Percentiles rank a stretch among this genome's conserved stretches.
phyloP scores from a whole-genome alignment of 2,888 invertebrate genomes.

The Molorchus minor region DNA sequence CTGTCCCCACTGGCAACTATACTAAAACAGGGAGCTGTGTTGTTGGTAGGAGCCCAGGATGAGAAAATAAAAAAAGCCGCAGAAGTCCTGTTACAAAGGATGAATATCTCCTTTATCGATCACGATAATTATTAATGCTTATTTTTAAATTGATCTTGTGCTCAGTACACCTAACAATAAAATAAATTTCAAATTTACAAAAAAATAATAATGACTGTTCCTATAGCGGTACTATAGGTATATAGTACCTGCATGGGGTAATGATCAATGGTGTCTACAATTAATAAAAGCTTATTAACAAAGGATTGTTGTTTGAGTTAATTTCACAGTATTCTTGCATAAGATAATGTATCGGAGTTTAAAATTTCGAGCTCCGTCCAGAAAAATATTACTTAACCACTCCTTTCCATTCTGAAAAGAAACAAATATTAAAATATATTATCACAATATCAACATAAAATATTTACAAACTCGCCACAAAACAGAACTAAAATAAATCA shows the following conservation, averaged over 20 bases:
- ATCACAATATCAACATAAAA: too few species aligned
- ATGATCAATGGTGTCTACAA: not conserved
- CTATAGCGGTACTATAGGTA: not conserved
- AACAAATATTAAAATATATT: too few species aligned
- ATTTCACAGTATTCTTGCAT: too few species aligned
- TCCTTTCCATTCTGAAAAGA: too few species aligned
- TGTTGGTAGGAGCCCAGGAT: constrained; percentile 58
- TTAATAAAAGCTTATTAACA: too few species aligned
- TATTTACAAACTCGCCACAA: too few species aligned
- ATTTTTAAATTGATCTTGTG: not conserved
- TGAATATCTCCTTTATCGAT: constrained; percentile 61
- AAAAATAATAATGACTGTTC: not conserved
- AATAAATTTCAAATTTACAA: constrained; percentile 3
- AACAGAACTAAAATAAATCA: too few species aligned
- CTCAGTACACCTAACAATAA: constrained; percentile 9
- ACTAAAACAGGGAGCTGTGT: constrained; percentile 60
- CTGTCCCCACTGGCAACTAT: constrained; percentile 59
- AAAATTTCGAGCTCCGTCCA: too few species aligned
- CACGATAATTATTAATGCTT: constrained; percentile 55
- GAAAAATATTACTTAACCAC: too few species aligned
- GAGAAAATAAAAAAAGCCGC: constrained; percentile 60
- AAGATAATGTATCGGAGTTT: too few species aligned
- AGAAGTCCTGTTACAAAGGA: constrained; percentile 58
- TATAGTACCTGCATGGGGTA: not conserved
- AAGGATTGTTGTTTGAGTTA: too few species aligned